Base-by-base conservation (phyloP, 2,888 invertebrate genomes). In the Orthosia incerta region DNA sequence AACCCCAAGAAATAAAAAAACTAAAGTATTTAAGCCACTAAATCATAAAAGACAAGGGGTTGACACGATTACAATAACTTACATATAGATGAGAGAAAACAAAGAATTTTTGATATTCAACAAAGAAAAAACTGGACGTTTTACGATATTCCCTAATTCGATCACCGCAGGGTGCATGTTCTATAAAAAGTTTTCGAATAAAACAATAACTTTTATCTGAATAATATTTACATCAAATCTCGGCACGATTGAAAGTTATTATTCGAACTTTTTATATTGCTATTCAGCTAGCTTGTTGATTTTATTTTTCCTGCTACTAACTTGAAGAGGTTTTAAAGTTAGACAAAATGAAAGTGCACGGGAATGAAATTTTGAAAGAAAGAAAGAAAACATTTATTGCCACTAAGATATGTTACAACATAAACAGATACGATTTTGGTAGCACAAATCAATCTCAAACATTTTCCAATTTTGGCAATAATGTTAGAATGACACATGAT, bases 91-190 rank as follows among this genome's bases (percentile, higher is more conserved):
- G 69, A 60, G 50, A 61, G 83, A 31, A 89, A 91, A 92, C 91
- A 90, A 93, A 86, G 89, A 89, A 89, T 89, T 86, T 86, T 13
- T 85, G 74, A 81, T 80, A 71, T 80, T 68, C 75, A 71, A 68
- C 59, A 61, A 76, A 87, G 87, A 90, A 92, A 92, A 92, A 91
- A 75, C 68, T 76, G 65, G 83, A 83, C 70, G 81, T 89, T 91
- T 91, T 90, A 90, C 85, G 88, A 75, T 88, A 84, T 84, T 74
- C 61, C 88, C 74, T 82, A 85, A 89, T 86, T 84, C 85, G 69
- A 65, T 82, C 94, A 74, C 94, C 72, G 83, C 94, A 93, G 94
- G 94, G 92, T 92, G 93, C 83, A 84, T 89, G 31, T 2, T 16
- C 20, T 86, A 76, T 86, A 91, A 91, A 92, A 92, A 90, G 86